Base-by-base conservation (phyloP, 2,888 invertebrate genomes). In the Plutella xylostella region DNA sequence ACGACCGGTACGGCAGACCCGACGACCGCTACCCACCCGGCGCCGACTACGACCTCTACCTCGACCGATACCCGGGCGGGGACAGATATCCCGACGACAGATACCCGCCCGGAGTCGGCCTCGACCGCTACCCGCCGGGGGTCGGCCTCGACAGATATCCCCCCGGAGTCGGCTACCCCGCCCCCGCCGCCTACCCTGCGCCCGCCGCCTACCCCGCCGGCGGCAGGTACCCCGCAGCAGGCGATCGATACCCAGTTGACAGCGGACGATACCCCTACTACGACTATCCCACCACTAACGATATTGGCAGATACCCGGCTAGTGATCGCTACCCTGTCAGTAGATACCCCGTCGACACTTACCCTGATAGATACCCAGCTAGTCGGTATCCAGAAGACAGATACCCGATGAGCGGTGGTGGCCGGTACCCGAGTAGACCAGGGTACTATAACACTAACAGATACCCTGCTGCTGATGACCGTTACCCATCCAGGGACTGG, bases 41-140 rank as follows among this genome's bases (percentile, higher is more conserved):
- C 45, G 72, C 79, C 35, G 87, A 88, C 61, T 79, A 84, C 47
- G 87, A 86, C 65, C 78, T 86, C 38, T 88, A 79, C 54, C 79
- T 79, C 15, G 85, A 85, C 61, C 70, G 73, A 41, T 82, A 80
- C 55, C 73, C 74, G 52, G 74, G 58, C 44, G 63, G 67, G 2
- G 58, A 60, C 40, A 58, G 66, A 42, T 68, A 63, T 53, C 65
- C 64, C 5, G 52, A 49, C 21, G 66, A 74, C 50, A 57, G 67
- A 59, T 70, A 76, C 61, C 69, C 72, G 9, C 55, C 65, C 37
- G 61, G 58, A 17, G 31, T 44, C 43, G 62, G 69, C 48, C 62
- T 68, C 25, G 69, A 73, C 53, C 60, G 71, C 50, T 76, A 76
- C 56, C 80, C 86, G 48, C 68, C 70, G 17, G 72, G 73, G 42